Evolutionary conservation across 1,140 invertebrate genomes (phyloP).

Genomic region (Saccostrea glomerata): DNA sequence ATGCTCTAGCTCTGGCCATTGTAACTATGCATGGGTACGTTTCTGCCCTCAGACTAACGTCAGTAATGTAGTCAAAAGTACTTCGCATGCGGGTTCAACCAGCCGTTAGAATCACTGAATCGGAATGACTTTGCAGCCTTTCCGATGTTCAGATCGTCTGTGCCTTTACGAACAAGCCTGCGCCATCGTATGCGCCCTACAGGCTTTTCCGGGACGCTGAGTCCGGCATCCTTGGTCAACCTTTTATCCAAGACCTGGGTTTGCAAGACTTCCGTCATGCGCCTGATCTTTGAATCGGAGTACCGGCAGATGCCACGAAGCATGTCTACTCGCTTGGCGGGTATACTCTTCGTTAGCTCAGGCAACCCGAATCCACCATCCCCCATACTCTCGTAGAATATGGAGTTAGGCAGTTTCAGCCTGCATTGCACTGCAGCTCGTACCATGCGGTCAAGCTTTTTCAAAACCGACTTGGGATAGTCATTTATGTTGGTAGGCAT

Average conservation of each 20-base stretch:
- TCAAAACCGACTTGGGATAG: slow-evolving; percentile 31
- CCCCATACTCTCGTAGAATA: slow-evolving; percentile 21
- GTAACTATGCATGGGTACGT: slow-evolving; percentile 41
- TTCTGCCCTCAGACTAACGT: slow-evolving; percentile 27
- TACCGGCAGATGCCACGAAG: background rate
- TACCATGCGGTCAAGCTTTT: slow-evolving; percentile 23
- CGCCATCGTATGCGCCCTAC: slow-evolving; percentile 13
- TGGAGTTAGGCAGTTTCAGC: slow-evolving; percentile 43
- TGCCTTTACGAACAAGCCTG: background rate
- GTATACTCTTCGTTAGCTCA: slow-evolving; percentile 22
- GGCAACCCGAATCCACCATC: slow-evolving; percentile 43
- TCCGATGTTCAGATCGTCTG: background rate
- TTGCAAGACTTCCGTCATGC: slow-evolving; percentile 37
- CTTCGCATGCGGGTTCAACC: background rate
- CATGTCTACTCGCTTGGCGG: slow-evolving; percentile 35
- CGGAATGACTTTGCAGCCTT: background rate
- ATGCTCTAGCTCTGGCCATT: background rate
- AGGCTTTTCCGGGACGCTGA: background rate
- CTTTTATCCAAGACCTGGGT: background rate
- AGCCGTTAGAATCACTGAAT: background rate
- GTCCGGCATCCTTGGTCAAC: slow-evolving; percentile 8
- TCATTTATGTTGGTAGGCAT: background rate
- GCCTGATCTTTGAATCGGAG: slow-evolving; percentile 41
- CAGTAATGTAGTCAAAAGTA: slow-evolving; percentile 45
- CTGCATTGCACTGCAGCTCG: background rate